These are phyloP conservation scores for Seriola aureovittata DNA, from an alignment of 2,113 vertebrate species.

Conservation along the genomic window DNA sequence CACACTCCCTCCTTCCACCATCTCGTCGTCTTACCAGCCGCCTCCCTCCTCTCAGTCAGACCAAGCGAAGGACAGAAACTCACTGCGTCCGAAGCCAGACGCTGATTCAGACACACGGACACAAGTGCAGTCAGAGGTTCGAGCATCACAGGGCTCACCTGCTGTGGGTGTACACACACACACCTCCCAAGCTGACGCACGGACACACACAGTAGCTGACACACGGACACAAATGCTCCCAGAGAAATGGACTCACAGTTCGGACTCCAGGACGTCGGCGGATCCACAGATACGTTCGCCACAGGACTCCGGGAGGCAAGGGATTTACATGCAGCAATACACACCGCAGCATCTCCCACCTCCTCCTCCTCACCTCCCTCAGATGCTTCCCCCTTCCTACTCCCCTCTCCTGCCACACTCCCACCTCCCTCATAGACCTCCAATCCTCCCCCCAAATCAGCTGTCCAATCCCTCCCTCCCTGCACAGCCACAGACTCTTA, in stretches of 20 bases:
- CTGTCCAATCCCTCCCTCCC: constrained; percentile 13
- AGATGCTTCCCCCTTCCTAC: constrained; percentile 62
- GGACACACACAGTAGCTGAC: constrained; percentile 11
- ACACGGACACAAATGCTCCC: constrained; percentile 23
- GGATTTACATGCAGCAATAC: constrained; percentile 72
- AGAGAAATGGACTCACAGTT: constrained; percentile 48
- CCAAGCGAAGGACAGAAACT: constrained; percentile 18
- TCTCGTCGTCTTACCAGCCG: constrained; percentile 70
- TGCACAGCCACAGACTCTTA: constrained; percentile 32
- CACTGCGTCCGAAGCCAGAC: background rate
- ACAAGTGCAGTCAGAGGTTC: background rate
- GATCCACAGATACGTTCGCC: constrained; percentile 22
- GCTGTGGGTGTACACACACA: constrained; percentile 7
- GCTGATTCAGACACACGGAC: constrained; percentile 2
- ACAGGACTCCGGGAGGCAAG: constrained; percentile 38
- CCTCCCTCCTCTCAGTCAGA: constrained; percentile 55
- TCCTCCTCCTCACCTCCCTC: constrained; percentile 57
- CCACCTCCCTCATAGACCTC: constrained; percentile 60
- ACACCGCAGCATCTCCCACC: constrained; percentile 48
- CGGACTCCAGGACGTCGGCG: constrained; percentile 25
- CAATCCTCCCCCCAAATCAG: constrained; percentile 24
- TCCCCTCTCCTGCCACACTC: constrained; percentile 53
- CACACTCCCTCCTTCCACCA: background rate
- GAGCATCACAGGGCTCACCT: background rate
- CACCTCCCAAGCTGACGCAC: background rate